phyloP scores from a whole-genome alignment of 1,140 invertebrate species.

The Zophobas atratus region DNA sequence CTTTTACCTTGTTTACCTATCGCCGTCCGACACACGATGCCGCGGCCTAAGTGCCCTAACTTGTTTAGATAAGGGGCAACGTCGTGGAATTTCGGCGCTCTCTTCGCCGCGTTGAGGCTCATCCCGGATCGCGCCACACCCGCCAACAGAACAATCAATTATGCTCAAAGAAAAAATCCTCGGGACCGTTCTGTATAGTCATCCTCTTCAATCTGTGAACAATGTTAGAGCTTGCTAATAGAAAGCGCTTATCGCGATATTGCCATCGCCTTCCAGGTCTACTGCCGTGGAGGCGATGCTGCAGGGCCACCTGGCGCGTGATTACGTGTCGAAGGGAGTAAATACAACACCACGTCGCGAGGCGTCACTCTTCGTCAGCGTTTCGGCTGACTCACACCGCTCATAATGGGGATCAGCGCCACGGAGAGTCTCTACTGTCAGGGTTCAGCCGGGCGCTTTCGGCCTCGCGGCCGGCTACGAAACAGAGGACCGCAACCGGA shows the following conservation, averaged over 20 bases:
- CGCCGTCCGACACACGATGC: slow-evolving; percentile 47
- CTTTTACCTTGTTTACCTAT: slow-evolving; percentile 53
- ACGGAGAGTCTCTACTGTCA: no score
- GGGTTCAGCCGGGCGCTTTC: no score
- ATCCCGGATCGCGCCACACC: slow-evolving; percentile 22
- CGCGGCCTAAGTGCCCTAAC: slow-evolving; percentile 58
- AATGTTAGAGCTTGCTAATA: slow-evolving; percentile 46
- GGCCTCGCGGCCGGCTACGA: no score
- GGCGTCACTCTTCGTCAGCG: not conserved
- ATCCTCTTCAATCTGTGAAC: slow-evolving; percentile 40
- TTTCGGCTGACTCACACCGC: not conserved
- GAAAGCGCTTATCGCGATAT: slow-evolving; percentile 39
- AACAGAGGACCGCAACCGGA: no score
- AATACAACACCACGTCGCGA: not conserved
- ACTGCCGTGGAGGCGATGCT: slow-evolving; percentile 16
- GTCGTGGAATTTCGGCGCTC: slow-evolving; percentile 32
- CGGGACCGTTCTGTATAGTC: slow-evolving; percentile 22
- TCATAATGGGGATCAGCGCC: no score
- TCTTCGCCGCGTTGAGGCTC: slow-evolving; percentile 13
- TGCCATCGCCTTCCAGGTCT: slow-evolving; percentile 27
- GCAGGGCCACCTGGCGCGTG: not conserved
- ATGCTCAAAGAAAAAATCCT: slow-evolving; percentile 13
- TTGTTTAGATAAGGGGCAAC: slow-evolving; percentile 59
- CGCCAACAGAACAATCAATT: slow-evolving; percentile 32
- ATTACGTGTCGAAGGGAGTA: slow-evolving; percentile 20